Evolutionary conservation across 2,888 invertebrate genomes (phyloP).

Genomic region (Agriopis marginaria): DNA sequence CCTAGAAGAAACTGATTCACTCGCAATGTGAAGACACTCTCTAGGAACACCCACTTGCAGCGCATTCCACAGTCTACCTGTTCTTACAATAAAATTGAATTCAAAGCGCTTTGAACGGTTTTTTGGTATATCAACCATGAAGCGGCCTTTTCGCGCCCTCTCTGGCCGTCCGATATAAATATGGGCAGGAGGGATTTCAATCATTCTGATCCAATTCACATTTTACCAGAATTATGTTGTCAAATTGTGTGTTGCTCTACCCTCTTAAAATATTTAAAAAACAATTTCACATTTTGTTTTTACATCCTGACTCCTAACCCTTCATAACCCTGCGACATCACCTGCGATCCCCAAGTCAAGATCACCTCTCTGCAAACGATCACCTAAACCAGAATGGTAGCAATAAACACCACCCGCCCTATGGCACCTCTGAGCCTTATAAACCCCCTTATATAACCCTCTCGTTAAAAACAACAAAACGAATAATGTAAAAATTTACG

Average conservation of each 20-base stretch:
- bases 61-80: too few species aligned
- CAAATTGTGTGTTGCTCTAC: neutral
- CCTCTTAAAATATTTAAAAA: constrained; percentile 1
- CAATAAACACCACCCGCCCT: constrained; percentile 44
- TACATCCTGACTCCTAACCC: neutral
- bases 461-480: constrained; percentile 63
- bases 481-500: constrained; percentile 72
- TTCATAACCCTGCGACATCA: constrained; percentile 9
- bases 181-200: too few species aligned
- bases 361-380: constrained; percentile 51
- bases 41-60: too few species aligned
- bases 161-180: too few species aligned
- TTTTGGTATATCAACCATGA: too few species aligned
- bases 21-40: too few species aligned
- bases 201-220: too few species aligned
- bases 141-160: too few species aligned
- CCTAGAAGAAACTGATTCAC: too few species aligned
- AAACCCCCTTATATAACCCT: constrained; percentile 42
- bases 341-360: constrained; percentile 54
- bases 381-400: constrained; percentile 54
- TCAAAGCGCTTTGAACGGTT: too few species aligned
- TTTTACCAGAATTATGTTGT: neutral
- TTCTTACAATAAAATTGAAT: too few species aligned
- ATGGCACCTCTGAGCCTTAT: constrained; percentile 18
- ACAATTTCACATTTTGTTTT: constrained; percentile 2